Evolutionary conservation across 2,113 vertebrate genomes (phyloP).

Genomic region (Dromiciops gliroides): DNA sequence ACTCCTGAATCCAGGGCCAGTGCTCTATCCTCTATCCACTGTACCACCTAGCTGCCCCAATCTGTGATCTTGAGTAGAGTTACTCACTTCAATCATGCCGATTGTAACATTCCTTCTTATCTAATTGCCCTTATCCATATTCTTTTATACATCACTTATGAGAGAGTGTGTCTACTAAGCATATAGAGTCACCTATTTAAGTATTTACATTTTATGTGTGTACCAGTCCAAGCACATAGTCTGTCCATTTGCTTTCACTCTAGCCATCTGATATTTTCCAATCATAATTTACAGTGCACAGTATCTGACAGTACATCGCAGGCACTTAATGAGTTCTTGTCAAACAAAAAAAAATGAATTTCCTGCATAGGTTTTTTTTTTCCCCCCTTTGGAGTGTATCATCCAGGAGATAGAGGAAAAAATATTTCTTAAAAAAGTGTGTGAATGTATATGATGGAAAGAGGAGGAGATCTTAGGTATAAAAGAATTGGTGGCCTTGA

Average conservation of each 20-base stretch:
- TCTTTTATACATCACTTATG: neutral
- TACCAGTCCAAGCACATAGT: neutral
- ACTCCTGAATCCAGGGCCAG: too few species aligned
- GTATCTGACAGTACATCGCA: neutral
- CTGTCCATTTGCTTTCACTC: neutral
- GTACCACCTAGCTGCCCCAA: too few species aligned
- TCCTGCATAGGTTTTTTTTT: neutral
- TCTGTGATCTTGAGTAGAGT: neutral
- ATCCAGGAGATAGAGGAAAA: neutral
- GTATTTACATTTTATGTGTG: neutral
- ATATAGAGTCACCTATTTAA: neutral
- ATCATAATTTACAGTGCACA: neutral
- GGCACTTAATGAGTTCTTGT: neutral
- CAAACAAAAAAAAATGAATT: neutral
- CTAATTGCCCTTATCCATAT: neutral
- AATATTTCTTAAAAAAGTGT: neutral
- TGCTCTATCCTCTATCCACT: too few species aligned
- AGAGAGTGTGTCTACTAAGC: neutral
- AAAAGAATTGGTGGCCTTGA: neutral
- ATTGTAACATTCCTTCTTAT: neutral
- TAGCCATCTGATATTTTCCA: neutral
- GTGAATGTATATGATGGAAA: neutral
- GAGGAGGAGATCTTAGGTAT: neutral
- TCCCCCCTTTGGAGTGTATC: neutral
- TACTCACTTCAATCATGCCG: neutral